Conservation (phyloP, 2,888 invertebrate genomes). For the Allophyes oxyacanthae region DNA sequence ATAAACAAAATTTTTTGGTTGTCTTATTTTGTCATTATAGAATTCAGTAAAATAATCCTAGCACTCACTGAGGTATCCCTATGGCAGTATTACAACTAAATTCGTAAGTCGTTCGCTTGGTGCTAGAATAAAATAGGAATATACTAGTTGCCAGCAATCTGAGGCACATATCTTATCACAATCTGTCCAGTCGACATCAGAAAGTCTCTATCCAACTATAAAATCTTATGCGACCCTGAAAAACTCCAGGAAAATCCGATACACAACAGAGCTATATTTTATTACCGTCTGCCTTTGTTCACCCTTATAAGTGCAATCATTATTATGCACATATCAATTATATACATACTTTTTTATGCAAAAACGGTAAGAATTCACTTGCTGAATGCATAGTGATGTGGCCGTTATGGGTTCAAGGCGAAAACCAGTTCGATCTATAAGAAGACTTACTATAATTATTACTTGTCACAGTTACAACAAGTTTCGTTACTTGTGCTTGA, state of each 20-base stretch:
- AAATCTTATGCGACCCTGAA: conserved; percentile 28
- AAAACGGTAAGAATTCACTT: conserved; percentile 28
- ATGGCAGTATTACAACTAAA: too few relatives aligned
- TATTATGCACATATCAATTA: conserved; percentile 45
- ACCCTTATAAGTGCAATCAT: conserved; percentile 13
- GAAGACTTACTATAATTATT: conserved; percentile 14
- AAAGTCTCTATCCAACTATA: conserved; percentile 1
- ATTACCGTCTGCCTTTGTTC: conserved; percentile 37
- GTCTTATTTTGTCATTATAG: too few relatives aligned
- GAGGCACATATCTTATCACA: too few relatives aligned
- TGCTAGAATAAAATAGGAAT: too few relatives aligned
- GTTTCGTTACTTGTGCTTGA: conserved; percentile 24
- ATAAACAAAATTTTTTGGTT: too few relatives aligned
- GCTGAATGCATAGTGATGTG: conserved; percentile 54
- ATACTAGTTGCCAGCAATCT: too few relatives aligned
- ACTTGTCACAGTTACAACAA: conserved; percentile 19
- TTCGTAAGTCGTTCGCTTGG: too few relatives aligned
- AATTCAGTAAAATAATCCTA: too few relatives aligned
- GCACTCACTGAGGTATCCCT: too few relatives aligned
- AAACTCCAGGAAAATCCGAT: conserved; percentile 32
- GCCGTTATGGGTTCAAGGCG: conserved; percentile 61
- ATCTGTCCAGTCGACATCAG: too few relatives aligned
- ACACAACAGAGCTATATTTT: conserved; percentile 22
- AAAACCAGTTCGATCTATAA: conserved; percentile 32
- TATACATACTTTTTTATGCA: conserved; percentile 43